Evolutionary conservation across 2,888 invertebrate genomes (phyloP).

Genomic region (Formica aserva): DNA sequence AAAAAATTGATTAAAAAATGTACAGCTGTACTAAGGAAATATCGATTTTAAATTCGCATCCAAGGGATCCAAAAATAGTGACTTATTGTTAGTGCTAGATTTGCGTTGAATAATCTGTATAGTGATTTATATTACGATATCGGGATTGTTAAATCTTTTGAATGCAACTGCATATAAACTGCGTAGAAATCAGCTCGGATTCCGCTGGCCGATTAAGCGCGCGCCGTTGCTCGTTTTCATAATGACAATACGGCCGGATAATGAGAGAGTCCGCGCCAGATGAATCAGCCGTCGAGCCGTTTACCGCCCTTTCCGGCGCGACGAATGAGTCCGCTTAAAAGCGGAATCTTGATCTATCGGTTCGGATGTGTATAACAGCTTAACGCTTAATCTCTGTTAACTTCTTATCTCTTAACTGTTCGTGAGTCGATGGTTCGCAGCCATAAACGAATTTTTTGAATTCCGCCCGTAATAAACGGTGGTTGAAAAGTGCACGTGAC

Average conservation of each 20-base stretch:
- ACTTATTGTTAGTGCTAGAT: not conserved
- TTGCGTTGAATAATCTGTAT: not conserved
- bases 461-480: not conserved
- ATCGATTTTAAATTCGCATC: not conserved
- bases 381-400: slow-evolving; percentile 14
- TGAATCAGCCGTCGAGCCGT: slow-evolving; percentile 44
- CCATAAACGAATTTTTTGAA: slow-evolving; percentile 9
- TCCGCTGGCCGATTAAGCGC: slow-evolving; percentile 29
- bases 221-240: slow-evolving; percentile 46
- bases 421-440: not conserved
- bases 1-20: not conserved
- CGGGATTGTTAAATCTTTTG: slow-evolving; percentile 12
- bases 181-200: slow-evolving; percentile 20
- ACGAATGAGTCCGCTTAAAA: slow-evolving; percentile 31
- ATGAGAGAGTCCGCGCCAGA: slow-evolving; percentile 34
- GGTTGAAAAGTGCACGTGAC: not conserved
- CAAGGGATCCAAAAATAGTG: not conserved
- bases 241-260: slow-evolving; percentile 46
- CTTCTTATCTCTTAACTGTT: slow-evolving; percentile 3
- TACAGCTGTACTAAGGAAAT: not conserved
- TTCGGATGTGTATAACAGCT: not conserved
- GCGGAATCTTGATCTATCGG: slow-evolving; percentile 15
- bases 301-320: slow-evolving; percentile 39
- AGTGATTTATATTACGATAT: not conserved
- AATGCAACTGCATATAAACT: slow-evolving; percentile 1